A percentile compares a stretch with the other conserved stretches of the same genome.
Evolutionary conservation across 2,888 invertebrate genomes (phyloP).

Genomic region (Xestia xanthographa): DNA sequence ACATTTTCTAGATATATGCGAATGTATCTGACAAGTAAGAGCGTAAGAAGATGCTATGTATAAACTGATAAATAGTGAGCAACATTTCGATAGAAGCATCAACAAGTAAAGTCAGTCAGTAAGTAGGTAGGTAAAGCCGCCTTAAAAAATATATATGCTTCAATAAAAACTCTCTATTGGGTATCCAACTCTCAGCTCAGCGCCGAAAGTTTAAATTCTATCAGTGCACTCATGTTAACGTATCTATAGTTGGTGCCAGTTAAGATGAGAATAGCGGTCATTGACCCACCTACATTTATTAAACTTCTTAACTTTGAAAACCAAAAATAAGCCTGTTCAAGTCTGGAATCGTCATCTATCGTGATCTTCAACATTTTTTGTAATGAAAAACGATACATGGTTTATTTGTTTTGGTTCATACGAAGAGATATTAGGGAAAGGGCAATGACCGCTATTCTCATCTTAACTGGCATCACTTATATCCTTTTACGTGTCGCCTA

Average conservation of each 20-base stretch:
- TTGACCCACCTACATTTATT: too few species aligned
- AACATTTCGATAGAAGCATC: background rate
- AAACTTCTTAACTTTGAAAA: too few species aligned
- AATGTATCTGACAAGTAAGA: background rate
- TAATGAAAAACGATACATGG: too few species aligned
- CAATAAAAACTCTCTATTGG: background rate
- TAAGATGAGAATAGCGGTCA: too few species aligned
- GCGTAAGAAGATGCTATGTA: constrained; percentile 3
- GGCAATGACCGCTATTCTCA: too few species aligned
- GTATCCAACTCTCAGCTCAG: background rate
- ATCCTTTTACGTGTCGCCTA: background rate
- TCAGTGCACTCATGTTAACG: background rate
- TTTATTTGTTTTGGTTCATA: too few species aligned
- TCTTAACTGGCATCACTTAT: too few species aligned
- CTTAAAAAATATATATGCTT: background rate
- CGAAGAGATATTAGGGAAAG: too few species aligned
- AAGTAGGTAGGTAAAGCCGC: background rate
- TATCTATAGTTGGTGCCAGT: too few species aligned
- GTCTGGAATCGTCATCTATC: too few species aligned
- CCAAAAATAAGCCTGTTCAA: too few species aligned
- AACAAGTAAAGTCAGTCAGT: background rate
- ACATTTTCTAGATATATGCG: constrained; percentile 20
- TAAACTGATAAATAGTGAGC: constrained; percentile 13
- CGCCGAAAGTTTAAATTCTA: background rate
- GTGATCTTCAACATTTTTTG: too few species aligned